A percentile compares a stretch with the other conserved stretches of the same genome.
These are phyloP conservation scores for Steromphala cineraria DNA, from an alignment of 2,888 invertebrate genomes.

Conservation along the genomic window DNA sequence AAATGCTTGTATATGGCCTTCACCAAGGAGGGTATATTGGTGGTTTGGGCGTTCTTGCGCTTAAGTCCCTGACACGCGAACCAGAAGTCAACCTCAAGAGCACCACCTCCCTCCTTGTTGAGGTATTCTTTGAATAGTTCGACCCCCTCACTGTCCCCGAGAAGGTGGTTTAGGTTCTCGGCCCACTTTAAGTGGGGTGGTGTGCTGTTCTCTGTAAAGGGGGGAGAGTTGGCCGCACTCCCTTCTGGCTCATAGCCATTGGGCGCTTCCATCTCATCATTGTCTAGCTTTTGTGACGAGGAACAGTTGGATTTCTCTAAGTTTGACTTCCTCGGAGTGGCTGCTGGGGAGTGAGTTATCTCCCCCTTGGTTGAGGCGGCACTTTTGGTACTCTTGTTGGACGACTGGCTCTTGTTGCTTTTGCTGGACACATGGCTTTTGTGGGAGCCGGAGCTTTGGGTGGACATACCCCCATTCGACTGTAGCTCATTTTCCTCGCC, in stretches of 20 bases:
- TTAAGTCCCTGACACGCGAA: conserved; percentile 82
- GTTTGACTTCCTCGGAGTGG: conserved; percentile 71
- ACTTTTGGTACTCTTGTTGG: conserved; percentile 57
- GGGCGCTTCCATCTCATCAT: conserved; percentile 74
- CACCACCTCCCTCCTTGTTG: conserved; percentile 70
- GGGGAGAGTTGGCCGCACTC: conserved; percentile 76
- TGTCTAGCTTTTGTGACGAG: conserved; percentile 36
- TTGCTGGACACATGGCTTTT: conserved; percentile 67
- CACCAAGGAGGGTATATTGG: conserved; percentile 81
- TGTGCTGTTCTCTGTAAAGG: conserved; percentile 75
- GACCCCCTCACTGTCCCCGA: conserved; percentile 93
- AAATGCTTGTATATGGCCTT: conserved; percentile 79
- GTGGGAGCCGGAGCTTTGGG: conserved; percentile 69
- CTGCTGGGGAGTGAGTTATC: conserved; percentile 63
- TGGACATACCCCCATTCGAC: conserved; percentile 72
- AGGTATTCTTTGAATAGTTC: conserved; percentile 84
- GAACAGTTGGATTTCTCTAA: conserved; percentile 56
- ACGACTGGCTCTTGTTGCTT: conserved; percentile 42
- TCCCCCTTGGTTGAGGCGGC: conserved; percentile 61
- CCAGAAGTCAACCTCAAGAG: conserved; percentile 82
- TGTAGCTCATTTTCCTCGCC: conserved; percentile 74
- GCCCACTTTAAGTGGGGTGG: conserved; percentile 93
- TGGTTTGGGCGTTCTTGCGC: conserved; percentile 78
- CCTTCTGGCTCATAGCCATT: conserved; percentile 80
- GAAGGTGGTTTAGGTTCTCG: conserved; percentile 86